Conservation (phyloP, 2,888 invertebrate species). For the Drosophila affinis region DNA sequence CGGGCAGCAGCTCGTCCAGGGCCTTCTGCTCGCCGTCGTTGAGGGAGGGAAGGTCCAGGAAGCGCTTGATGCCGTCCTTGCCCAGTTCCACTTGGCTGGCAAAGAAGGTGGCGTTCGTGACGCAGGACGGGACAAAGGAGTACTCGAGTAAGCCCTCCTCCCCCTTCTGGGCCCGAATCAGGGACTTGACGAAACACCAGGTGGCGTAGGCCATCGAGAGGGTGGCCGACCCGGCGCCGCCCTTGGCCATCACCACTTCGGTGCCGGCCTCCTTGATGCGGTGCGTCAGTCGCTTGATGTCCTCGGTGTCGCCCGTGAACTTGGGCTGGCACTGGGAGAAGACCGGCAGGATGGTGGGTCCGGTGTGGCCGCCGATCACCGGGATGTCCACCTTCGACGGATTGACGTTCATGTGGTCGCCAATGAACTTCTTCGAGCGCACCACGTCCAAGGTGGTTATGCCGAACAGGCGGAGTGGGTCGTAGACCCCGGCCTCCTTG, state of each 20-base stretch:
- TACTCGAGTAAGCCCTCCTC: conserved; percentile 96
- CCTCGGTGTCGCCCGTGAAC: conserved; percentile 90
- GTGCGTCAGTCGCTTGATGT: conserved; percentile 93
- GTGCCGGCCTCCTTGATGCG: conserved; percentile 99
- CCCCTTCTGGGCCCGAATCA: conserved; percentile 91
- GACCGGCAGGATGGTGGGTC: conserved; percentile 98
- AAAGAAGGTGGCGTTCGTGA: conserved; percentile 96
- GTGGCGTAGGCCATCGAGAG: conserved; percentile 99
- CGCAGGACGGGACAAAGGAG: conserved; percentile 93
- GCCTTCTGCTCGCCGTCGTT: conserved; percentile 90
- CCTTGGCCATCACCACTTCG: conserved; percentile 96
- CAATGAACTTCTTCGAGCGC: conserved; percentile 96
- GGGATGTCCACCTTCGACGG: conserved; percentile 93
- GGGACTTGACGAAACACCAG: conserved; percentile 93
- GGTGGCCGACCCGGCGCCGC: conserved; percentile 99
- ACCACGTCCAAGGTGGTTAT: conserved; percentile 99
- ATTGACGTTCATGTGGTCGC: conserved; percentile 94
- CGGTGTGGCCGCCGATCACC: conserved; percentile 99
- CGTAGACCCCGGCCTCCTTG: conserved; percentile 95
- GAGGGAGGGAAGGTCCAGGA: conserved; percentile 93
- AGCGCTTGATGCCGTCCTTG: conserved; percentile 91
- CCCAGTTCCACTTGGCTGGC: conserved; percentile 94
- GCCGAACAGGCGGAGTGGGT: conserved; percentile 96
- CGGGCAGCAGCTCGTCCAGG: conserved; percentile 93
- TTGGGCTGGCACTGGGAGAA: conserved; percentile 95